A percentile compares a stretch with the other conserved stretches of the same genome.
Evolutionary conservation across 2,888 invertebrate species (phyloP).

Genomic region (Mimas tiliae): DNA sequence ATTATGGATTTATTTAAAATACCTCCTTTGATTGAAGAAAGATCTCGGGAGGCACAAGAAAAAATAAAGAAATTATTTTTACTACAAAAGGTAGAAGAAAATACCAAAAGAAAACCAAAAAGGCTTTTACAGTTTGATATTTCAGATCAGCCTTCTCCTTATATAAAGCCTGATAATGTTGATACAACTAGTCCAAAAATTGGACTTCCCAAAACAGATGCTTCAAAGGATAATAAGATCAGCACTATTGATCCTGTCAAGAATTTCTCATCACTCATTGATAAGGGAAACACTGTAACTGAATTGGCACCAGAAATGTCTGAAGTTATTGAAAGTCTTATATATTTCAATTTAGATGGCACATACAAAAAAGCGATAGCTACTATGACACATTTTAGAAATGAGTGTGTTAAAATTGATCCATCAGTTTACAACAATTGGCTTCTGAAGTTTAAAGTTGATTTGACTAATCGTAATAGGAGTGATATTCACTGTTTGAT

Average conservation of each 20-base stretch:
- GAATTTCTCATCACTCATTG: constrained; percentile 82
- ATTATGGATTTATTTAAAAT: constrained; percentile 77
- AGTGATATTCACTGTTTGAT: constrained; percentile 57
- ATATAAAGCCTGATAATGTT: constrained; percentile 33
- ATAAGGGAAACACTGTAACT: constrained; percentile 59
- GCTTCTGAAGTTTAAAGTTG: constrained; percentile 65
- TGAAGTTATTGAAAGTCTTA: constrained; percentile 69
- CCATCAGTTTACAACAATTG: constrained; percentile 72
- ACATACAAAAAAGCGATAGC: constrained; percentile 65
- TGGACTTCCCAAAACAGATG: constrained; percentile 51
- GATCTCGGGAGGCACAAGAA: constrained; percentile 71
- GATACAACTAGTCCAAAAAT: constrained; percentile 58
- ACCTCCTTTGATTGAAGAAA: constrained; percentile 76
- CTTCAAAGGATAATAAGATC: constrained; percentile 56
- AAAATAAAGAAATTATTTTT: constrained; percentile 78
- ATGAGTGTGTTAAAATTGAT: constrained; percentile 62
- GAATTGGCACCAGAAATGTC: constrained; percentile 63
- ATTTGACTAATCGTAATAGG: constrained; percentile 58
- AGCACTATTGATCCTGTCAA: constrained; percentile 86
- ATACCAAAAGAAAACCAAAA: constrained; percentile 54
- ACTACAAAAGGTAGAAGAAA: constrained; percentile 71
- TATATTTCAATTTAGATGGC: constrained; percentile 68
- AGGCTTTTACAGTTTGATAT: constrained; percentile 39
- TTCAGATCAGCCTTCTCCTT: constrained; percentile 34
- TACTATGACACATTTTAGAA: constrained; percentile 65